phyloP scores from a whole-genome alignment of 1,140 invertebrate genomes.

The Aphaenogaster rudis region DNA sequence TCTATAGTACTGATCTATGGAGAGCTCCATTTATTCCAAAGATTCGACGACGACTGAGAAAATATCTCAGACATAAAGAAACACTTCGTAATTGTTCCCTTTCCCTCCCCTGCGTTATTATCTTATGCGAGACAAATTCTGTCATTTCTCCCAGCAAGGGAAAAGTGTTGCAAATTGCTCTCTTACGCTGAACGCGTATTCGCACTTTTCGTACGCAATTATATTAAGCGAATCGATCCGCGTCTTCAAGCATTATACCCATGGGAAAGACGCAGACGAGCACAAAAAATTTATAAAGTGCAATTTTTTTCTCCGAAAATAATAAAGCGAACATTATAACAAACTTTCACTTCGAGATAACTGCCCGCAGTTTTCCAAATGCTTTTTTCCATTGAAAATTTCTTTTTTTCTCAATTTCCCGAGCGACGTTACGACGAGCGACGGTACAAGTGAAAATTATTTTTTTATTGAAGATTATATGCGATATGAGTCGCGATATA shows the following conservation, averaged over 20 bases:
- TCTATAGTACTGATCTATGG: conserved; percentile 11
- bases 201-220: conserved; percentile 9
- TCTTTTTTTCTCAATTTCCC: not conserved
- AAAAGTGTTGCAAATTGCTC: conserved; percentile 15
- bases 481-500: not conserved
- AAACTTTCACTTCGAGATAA: not conserved
- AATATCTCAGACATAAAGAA: not conserved
- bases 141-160: not conserved
- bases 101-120: not conserved
- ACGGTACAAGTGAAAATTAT: not conserved
- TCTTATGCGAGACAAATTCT: not conserved
- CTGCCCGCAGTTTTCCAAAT: not conserved
- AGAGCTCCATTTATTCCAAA: conserved; percentile 26
- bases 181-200: not conserved
- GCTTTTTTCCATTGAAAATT: not conserved
- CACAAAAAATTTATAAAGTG: not conserved
- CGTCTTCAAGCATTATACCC: not conserved
- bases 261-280: conserved; percentile 2
- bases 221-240: conserved; percentile 3
- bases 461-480: not conserved
- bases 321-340: not conserved
- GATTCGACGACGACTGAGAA: not conserved
- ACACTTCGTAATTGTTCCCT: not conserved
- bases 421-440: not conserved
- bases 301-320: conserved; percentile 7